A percentile compares a stretch with the other conserved stretches of the same genome.
Conservation (phyloP, 2,113 vertebrate species). For the Bufo bufo region DNA sequence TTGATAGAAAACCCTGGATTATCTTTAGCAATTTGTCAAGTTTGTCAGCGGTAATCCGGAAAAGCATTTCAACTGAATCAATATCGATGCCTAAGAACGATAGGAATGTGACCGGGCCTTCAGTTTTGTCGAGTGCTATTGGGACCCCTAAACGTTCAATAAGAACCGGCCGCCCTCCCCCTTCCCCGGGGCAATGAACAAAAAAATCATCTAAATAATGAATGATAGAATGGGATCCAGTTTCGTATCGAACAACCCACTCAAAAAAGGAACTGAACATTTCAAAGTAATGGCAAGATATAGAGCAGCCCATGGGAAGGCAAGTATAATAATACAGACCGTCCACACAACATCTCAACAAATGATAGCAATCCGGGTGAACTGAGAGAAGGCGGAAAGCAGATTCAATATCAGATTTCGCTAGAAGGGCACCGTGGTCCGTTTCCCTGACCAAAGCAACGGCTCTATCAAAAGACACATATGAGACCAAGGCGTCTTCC, state of each 20-base stretch:
- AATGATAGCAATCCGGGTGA: background rate
- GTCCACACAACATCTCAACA: no score
- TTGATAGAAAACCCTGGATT: no score
- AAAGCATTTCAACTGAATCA: background rate
- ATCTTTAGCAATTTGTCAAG: no score
- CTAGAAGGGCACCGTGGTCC: background rate
- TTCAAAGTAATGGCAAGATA: no score
- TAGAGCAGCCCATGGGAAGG: no score
- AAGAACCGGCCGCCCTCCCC: no score
- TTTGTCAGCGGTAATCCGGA: background rate
- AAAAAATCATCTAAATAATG: no score
- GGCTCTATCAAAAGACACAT: background rate
- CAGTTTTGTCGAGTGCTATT: background rate
- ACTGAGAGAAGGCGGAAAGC: background rate
- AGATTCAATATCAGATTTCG: constrained; percentile 2
- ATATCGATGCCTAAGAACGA: background rate
- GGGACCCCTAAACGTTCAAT: background rate
- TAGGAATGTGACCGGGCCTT: background rate
- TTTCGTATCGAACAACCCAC: no score
- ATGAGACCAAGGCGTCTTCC: background rate
- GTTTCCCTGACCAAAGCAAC: background rate
- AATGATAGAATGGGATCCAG: no score
- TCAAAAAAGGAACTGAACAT: no score
- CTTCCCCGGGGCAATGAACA: no score
- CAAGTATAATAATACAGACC: no score